These are phyloP conservation scores for Spodoptera picta DNA, from an alignment of 2,888 invertebrate genomes.

Conservation along the genomic window DNA sequence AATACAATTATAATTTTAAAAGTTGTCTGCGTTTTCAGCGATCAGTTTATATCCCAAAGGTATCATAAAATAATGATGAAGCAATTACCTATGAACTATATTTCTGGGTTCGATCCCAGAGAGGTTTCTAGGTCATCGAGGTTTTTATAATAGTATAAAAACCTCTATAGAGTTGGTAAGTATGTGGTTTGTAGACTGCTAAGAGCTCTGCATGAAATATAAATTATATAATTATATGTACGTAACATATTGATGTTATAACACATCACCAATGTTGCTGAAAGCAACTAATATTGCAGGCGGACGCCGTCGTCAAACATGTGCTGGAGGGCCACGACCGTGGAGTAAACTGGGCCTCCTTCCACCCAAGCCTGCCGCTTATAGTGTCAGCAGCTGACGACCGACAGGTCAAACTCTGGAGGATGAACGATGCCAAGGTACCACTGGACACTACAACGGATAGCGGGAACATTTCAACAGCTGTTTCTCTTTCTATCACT, in stretches of 20 bases:
- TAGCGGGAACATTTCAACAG: too few relatives aligned
- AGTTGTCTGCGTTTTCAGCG: too few relatives aligned
- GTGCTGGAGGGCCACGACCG: conserved; percentile 98
- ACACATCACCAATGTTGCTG: conserved; percentile 58
- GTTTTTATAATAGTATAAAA: too few relatives aligned
- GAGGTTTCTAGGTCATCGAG: too few relatives aligned
- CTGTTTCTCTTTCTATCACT: too few relatives aligned
- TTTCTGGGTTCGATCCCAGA: too few relatives aligned
- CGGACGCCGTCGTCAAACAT: conserved; percentile 97
- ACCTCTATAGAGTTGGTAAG: too few relatives aligned
- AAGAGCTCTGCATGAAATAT: background rate
- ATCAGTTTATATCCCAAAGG: too few relatives aligned
- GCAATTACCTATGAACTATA: too few relatives aligned
- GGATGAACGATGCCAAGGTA: conserved; percentile 98
- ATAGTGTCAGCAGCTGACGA: conserved; percentile 99
- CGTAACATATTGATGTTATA: conserved; percentile 58
- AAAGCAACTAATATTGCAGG: conserved; percentile 81
- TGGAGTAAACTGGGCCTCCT: conserved; percentile 99
- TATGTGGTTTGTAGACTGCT: too few relatives aligned
- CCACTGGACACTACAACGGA: conserved; percentile 8
- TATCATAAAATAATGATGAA: too few relatives aligned
- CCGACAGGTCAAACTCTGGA: conserved; percentile 98
- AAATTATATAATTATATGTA: conserved; percentile 43
- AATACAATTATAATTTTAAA: too few relatives aligned
- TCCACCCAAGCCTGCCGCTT: conserved; percentile 97